Conservation (phyloP, 2,113 vertebrate genomes). For the Mesocricetus auratus region DNA sequence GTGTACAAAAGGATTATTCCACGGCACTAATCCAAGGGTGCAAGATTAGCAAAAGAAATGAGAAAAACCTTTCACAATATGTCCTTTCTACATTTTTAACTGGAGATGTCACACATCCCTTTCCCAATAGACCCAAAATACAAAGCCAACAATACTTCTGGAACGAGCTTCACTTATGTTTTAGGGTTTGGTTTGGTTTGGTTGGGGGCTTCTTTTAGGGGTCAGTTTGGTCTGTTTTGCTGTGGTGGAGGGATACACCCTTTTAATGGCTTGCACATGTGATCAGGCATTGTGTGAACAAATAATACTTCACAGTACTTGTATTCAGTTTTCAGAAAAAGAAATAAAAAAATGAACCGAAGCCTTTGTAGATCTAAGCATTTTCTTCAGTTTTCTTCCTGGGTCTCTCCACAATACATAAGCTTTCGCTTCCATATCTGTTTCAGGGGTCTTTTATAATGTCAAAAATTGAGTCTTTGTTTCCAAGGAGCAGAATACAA, state of each 20-base stretch:
- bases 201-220: not conserved
- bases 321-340: slow-evolving; percentile 41
- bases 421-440: slow-evolving; percentile 28
- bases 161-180: not conserved
- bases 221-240: not conserved
- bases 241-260: slow-evolving; percentile 27
- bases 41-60: not conserved
- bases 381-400: slow-evolving; percentile 50
- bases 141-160: not conserved
- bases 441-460: slow-evolving; percentile 76
- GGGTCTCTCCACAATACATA: slow-evolving; percentile 13
- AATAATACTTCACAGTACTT: slow-evolving; percentile 62
- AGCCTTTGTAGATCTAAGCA: slow-evolving; percentile 66
- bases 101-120: not conserved
- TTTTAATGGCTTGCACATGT: not conserved
- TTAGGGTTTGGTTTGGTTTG: not conserved
- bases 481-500: slow-evolving; percentile 65
- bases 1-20: too few species aligned
- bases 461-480: slow-evolving; percentile 67
- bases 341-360: slow-evolving; percentile 61
- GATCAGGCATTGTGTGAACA: slow-evolving; percentile 59
- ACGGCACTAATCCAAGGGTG: not conserved
- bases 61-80: not conserved
- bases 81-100: not conserved
- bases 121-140: not conserved